Evolutionary conservation across 2,888 invertebrate genomes (phyloP).

Genomic region (Nasonia oneida): DNA sequence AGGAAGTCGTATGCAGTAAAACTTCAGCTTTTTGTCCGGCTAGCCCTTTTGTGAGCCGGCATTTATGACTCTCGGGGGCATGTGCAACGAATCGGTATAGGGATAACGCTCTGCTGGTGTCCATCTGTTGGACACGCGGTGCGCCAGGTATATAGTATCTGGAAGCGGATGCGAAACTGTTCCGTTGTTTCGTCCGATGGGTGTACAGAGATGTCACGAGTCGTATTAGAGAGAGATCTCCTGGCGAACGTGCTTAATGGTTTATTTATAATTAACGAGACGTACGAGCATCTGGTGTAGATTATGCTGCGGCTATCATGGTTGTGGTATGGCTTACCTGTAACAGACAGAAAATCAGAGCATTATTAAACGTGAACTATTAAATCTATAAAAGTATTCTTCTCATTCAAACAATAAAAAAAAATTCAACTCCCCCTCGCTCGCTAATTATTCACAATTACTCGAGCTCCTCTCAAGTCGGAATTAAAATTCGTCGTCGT

Average conservation of each 20-base stretch:
- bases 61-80: not conserved
- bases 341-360: not conserved
- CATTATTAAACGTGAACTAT: not conserved
- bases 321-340: not conserved
- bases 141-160: not conserved
- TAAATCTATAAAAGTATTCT: too few relatives aligned
- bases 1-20: not conserved
- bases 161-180: not conserved
- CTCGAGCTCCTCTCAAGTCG: not conserved
- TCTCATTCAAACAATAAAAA: too few relatives aligned
- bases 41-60: not conserved
- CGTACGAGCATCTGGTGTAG: not conserved
- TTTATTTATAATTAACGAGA: not conserved
- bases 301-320: not conserved
- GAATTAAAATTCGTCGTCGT: not conserved
- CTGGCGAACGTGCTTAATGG: not conserved
- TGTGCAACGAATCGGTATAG: not conserved
- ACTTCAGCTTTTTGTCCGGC: not conserved
- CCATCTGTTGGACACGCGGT: slow-evolving; percentile 18
- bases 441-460: not conserved
- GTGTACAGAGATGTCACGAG: not conserved
- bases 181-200: not conserved
- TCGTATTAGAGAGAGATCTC: not conserved
- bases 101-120: not conserved
- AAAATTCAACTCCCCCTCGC: not conserved